A percentile compares a stretch with the other conserved stretches of the same genome.
Evolutionary conservation across 92 coral and sea anemone genomes (phyloP).

Genomic region (Parazoanthus atlanticus): DNA sequence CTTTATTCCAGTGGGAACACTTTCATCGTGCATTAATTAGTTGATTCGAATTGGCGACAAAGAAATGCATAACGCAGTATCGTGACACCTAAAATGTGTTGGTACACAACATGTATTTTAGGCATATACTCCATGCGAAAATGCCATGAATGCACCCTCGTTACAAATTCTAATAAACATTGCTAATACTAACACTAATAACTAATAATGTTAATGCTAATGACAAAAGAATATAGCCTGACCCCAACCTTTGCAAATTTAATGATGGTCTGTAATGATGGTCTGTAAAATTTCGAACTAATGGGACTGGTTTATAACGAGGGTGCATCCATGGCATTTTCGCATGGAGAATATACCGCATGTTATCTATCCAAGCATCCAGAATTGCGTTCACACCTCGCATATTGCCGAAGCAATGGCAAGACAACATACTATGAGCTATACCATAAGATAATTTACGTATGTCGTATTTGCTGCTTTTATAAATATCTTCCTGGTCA

Average conservation of each 20-base stretch:
- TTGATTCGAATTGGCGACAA: not conserved
- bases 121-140: no score
- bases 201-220: no score
- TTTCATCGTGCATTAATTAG: not conserved
- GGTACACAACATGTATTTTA: not conserved
- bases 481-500: not conserved
- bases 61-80: not conserved
- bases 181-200: no score
- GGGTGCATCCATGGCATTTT: no score
- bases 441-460: not conserved
- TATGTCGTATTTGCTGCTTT: not conserved
- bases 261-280: no score
- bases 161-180: no score
- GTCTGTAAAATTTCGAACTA: no score
- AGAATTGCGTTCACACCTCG: not conserved
- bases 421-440: not conserved
- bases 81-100: not conserved
- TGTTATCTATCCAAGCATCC: not conserved
- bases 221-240: no score
- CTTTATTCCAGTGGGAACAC: slow-evolving; percentile 11
- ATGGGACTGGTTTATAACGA: no score
- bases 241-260: no score
- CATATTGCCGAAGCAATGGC: not conserved
- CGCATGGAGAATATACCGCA: no score
- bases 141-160: no score